Evolutionary conservation across 2,113 vertebrate species (phyloP), one percentile per base, ranked within the genome.

Genomic region (Xyliphius kryptos): DNA sequence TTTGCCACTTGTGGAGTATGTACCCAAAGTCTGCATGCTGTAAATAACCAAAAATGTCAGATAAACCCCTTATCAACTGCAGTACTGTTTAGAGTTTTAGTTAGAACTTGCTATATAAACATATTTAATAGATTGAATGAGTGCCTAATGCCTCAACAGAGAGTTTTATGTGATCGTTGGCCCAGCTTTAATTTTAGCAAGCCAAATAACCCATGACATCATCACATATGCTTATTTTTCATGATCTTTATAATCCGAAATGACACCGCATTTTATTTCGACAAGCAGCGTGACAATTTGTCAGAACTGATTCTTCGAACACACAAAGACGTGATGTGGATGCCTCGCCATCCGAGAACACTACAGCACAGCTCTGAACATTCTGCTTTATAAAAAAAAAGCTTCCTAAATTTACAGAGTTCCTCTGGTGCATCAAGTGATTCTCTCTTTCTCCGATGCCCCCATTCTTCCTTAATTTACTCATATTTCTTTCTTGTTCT

Each of bases 371-470:
- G 41, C 50, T 37, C 43, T 36, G 57, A 61, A 37, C 61, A 37
- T 57, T 22, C 48, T 53, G 50, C 14, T 62, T 77, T 41, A 61
- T 56, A 63, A 66, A 63, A 80, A 81, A 81, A 79, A 67, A n/a
- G 65, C 76, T 80, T 81, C 78, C 78, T 79, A 73, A 47, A 77
- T 71, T 77, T 41, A 63, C 26, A 67, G 53, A 26, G 46, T n/a
- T 67, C 53, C 64, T 63, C 47, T 47, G 52, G 52, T 47, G 67
- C 46, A 44, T 61, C n/a, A 14, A 44, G 21, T 11, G 15, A 43
- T 50, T 44, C 57, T 52, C 20, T 43, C 40, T 66, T 40, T 69
- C 61, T 55, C 32, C n/a, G 32, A 43, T 49, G 37, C 14, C 37
- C 48, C 41, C 48, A 14, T 40, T 38, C 60, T 62, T 68, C 22